Conservation (phyloP, 2,113 vertebrate species). For the Rhagologus leucostigma region DNA sequence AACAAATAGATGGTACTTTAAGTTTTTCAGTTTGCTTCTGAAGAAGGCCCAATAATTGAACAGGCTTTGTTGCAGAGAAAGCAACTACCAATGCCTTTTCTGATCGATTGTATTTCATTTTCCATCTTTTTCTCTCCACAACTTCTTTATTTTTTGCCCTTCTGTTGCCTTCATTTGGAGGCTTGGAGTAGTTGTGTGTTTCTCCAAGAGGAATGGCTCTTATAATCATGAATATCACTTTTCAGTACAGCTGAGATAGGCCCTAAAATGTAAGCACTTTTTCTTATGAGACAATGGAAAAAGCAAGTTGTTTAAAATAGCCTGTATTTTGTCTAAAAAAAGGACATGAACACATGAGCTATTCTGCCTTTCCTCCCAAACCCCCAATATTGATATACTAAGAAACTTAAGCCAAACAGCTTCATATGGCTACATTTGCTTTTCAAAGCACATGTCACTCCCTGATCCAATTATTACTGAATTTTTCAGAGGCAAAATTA, state of each 20-base stretch:
- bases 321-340: slow-evolving; percentile 23
- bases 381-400: not conserved
- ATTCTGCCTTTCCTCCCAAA: not conserved
- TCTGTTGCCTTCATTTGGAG: not conserved
- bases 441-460: slow-evolving; percentile 11
- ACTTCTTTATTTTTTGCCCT: not conserved
- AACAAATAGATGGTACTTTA: not conserved
- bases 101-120: not conserved
- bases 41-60: not conserved
- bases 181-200: not conserved
- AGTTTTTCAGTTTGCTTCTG: not conserved
- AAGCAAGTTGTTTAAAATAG: not conserved
- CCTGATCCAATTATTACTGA: slow-evolving; percentile 63
- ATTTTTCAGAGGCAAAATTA: slow-evolving; percentile 71
- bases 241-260: slow-evolving; percentile 29
- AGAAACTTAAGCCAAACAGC: not conserved
- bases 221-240: slow-evolving; percentile 42
- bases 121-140: not conserved
- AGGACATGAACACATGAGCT: not conserved
- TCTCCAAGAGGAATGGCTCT: slow-evolving; percentile 31
- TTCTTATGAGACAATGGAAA: not conserved
- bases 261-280: not conserved
- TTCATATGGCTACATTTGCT: slow-evolving; percentile 27
- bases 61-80: not conserved
- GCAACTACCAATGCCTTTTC: not conserved